Conservation (phyloP, 2,113 vertebrate genomes). For the Drymodes brunneopygia region DNA sequence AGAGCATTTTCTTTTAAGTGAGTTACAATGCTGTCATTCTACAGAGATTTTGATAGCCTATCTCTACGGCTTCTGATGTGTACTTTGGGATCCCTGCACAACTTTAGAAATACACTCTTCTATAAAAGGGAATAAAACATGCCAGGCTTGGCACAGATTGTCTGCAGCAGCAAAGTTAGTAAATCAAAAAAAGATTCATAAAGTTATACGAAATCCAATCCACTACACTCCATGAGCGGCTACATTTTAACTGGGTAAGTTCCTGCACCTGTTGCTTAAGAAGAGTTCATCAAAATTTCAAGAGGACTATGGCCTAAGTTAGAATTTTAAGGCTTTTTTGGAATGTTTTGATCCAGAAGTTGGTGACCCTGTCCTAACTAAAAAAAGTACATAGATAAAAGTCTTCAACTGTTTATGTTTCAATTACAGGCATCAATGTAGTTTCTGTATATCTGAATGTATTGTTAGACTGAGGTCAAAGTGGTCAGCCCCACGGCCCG, state of each 20-base stretch:
- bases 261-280: neutral
- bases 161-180: neutral
- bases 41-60: neutral
- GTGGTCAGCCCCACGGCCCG: neutral
- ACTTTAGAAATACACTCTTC: neutral
- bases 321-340: neutral
- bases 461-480: neutral
- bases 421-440: neutral
- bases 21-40: neutral
- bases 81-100: neutral
- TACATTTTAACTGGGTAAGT: neutral
- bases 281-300: neutral
- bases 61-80: neutral
- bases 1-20: constrained; percentile 5
- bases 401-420: neutral
- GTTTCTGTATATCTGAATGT: neutral
- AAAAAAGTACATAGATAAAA: neutral
- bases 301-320: neutral
- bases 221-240: neutral
- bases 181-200: neutral
- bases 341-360: neutral
- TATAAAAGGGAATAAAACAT: constrained; percentile 22
- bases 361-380: neutral
- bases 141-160: neutral
- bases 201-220: neutral